These are phyloP conservation scores for Elysia crispata DNA, from an alignment of 2,888 invertebrate species.

Conservation along the genomic window DNA sequence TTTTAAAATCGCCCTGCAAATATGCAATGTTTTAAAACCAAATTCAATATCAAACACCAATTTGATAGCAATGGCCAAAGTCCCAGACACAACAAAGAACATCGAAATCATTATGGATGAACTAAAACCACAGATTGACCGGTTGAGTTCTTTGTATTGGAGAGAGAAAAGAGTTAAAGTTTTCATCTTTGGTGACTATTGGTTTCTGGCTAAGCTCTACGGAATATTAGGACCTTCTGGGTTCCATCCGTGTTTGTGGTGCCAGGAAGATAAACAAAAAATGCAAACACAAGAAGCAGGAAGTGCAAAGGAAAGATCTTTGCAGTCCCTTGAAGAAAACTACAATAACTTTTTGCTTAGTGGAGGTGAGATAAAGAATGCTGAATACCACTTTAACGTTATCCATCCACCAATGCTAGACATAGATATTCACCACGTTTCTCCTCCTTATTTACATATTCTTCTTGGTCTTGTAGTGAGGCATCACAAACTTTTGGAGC, in stretches of 20 bases:
- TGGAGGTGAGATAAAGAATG: constrained; percentile 17
- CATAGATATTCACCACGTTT: background rate
- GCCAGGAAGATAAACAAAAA: background rate
- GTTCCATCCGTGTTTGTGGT: constrained; percentile 18
- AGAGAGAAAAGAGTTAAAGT: too few relatives aligned
- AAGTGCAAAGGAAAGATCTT: background rate
- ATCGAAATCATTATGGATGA: background rate
- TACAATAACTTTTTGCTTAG: background rate
- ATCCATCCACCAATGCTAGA: background rate
- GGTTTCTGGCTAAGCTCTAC: background rate
- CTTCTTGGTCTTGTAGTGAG: too few relatives aligned
- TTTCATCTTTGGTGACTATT: constrained; percentile 24
- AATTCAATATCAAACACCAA: constrained; percentile 12
- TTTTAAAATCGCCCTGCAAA: constrained; percentile 21
- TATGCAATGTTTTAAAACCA: background rate
- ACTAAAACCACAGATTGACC: background rate
- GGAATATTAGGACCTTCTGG: background rate
- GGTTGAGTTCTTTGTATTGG: too few relatives aligned
- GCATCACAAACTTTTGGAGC: too few relatives aligned
- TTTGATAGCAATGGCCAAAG: constrained; percentile 22
- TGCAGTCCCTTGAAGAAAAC: background rate
- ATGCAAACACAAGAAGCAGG: background rate
- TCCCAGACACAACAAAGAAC: constrained; percentile 11
- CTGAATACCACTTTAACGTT: background rate
- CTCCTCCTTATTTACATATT: constrained; percentile 31